A percentile compares a stretch with the other conserved stretches of the same genome.
Conservation (phyloP, 2,797 vertebrate species). For the Coreius guichenoti region DNA sequence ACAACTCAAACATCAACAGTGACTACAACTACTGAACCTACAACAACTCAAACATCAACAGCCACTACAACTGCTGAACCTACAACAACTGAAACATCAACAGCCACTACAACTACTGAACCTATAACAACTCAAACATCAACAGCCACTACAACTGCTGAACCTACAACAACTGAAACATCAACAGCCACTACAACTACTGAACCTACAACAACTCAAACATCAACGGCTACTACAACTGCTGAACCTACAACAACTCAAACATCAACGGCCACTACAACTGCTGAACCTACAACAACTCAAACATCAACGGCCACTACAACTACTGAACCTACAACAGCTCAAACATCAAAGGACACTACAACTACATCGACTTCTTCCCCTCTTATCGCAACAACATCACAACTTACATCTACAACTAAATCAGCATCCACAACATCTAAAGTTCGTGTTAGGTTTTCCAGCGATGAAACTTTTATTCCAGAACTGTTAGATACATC, state of each 20-base stretch:
- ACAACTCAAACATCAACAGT: too few species aligned
- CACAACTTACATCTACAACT: too few species aligned
- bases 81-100: too few species aligned
- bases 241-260: rapidly evolving
- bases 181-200: rapidly evolving
- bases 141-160: background rate
- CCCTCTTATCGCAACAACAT: background rate
- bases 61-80: too few species aligned
- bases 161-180: background rate
- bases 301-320: rapidly evolving
- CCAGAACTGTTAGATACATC: background rate
- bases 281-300: background rate
- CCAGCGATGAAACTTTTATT: background rate
- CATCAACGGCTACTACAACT: rapidly evolving
- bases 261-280: background rate
- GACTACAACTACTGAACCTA: too few species aligned
- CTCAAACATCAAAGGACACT: too few species aligned
- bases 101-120: background rate
- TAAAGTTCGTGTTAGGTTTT: background rate
- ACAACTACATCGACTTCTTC: background rate
- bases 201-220: background rate
- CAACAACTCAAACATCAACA: too few species aligned
- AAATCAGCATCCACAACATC: too few species aligned
- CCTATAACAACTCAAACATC: background rate
- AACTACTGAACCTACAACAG: background rate